Evolutionary conservation across 2,113 vertebrate genomes (phyloP).

Genomic region (Forbesichthys agassizii): DNA sequence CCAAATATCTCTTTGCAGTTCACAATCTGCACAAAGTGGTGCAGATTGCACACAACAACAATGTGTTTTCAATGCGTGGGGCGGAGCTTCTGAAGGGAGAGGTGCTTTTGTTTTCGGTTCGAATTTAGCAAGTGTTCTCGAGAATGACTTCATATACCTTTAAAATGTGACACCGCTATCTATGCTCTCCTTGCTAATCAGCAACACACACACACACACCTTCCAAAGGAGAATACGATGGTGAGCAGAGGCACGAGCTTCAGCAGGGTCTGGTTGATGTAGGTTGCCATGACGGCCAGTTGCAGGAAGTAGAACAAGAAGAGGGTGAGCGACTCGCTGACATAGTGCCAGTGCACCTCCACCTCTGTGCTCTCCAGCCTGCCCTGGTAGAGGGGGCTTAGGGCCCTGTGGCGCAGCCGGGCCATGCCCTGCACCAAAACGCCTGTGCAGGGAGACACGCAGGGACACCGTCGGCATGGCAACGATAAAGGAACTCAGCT

Average conservation of each 20-base stretch:
- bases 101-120: no score
- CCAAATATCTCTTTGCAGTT: no score
- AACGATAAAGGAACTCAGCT: not conserved
- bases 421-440: constrained; percentile 83
- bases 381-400: constrained; percentile 75
- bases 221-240: constrained; percentile 84
- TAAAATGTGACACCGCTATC: no score
- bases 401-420: constrained; percentile 71
- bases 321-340: constrained; percentile 83
- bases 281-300: constrained; percentile 85
- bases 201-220: constrained; percentile 65
- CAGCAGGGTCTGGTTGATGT: constrained; percentile 82
- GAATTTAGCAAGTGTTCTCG: no score
- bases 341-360: constrained; percentile 78
- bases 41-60: no score
- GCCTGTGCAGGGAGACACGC: constrained; percentile 61
- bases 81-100: no score
- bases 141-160: no score
- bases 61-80: no score
- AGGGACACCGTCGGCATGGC: not conserved
- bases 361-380: constrained; percentile 68
- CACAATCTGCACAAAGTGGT: no score
- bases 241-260: constrained; percentile 91
- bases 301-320: constrained; percentile 92
- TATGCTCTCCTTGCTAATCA: not conserved